Conservation (phyloP, 2,888 invertebrate species). For the Euclidia mi region DNA sequence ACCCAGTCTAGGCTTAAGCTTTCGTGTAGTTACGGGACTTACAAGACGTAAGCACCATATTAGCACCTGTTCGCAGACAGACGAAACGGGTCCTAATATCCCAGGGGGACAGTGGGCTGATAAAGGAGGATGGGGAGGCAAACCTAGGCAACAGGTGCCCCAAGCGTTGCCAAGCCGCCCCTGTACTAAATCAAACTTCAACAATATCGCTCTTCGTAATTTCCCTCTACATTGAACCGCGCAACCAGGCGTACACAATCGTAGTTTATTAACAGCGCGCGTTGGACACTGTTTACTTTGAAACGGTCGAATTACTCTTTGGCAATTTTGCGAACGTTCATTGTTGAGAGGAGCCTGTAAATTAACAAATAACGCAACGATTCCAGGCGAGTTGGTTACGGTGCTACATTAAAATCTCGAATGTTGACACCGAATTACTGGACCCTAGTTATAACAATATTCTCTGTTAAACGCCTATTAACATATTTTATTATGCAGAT, state of each 20-base stretch:
- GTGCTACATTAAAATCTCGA: slow-evolving; percentile 26
- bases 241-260: slow-evolving; percentile 15
- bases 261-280: slow-evolving; percentile 25
- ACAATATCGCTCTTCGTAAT: slow-evolving; percentile 44
- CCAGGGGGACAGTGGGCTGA: slow-evolving; percentile 26
- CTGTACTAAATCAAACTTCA: slow-evolving; percentile 55
- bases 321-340: slow-evolving; percentile 33
- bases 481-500: background rate
- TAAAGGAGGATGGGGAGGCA: slow-evolving; percentile 27
- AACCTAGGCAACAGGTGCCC: slow-evolving; percentile 72
- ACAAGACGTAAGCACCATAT: slow-evolving; percentile 66
- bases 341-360: slow-evolving; percentile 50
- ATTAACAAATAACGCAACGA: slow-evolving; percentile 52
- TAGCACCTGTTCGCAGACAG: slow-evolving; percentile 59
- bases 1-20: slow-evolving; percentile 53
- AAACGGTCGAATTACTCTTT: background rate
- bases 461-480: background rate
- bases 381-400: slow-evolving; percentile 28
- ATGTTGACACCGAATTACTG: slow-evolving; percentile 2
- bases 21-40: slow-evolving; percentile 56
- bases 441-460: background rate
- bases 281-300: slow-evolving; percentile 24
- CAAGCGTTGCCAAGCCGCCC: slow-evolving; percentile 59
- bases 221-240: slow-evolving; percentile 39
- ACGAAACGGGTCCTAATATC: slow-evolving; percentile 50